Percentiles rank a stretch among this genome's conserved stretches.
These are phyloP conservation scores for Odocoileus virginianus DNA, from an alignment of 2,113 vertebrate genomes.

Conservation along the genomic window DNA sequence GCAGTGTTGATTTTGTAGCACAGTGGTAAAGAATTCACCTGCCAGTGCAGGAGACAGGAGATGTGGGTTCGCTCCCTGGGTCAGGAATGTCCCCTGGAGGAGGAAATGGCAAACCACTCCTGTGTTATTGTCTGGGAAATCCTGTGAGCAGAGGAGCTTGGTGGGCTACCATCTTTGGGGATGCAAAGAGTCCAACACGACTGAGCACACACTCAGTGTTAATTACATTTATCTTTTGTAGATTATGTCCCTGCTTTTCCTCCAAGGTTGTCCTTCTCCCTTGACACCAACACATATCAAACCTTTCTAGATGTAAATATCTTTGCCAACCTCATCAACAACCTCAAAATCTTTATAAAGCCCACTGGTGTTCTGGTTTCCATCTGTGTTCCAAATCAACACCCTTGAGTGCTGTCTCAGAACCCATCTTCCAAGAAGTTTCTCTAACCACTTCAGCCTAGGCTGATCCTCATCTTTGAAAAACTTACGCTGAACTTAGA, in stretches of 20 bases:
- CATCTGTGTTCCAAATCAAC: not conserved
- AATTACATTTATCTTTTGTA: not conserved
- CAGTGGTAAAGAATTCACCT: not conserved
- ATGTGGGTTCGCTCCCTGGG: not conserved
- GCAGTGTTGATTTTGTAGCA: not conserved
- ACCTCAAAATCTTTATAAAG: not conserved
- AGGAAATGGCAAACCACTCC: not conserved
- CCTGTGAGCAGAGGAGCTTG: not conserved
- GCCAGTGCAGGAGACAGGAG: not conserved
- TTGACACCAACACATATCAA: not conserved
- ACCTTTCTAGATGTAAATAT: not conserved
- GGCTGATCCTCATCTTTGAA: not conserved
- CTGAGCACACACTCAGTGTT: not conserved
- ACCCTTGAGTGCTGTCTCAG: not conserved
- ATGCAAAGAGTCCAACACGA: not conserved
- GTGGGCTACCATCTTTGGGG: not conserved
- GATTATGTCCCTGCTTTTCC: not conserved
- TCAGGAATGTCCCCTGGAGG: not conserved
- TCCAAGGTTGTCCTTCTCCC: not conserved
- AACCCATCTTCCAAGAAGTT: not conserved
- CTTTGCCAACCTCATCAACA: not conserved
- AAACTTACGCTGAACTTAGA: not conserved
- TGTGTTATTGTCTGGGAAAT: not conserved
- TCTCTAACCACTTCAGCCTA: too few species aligned
- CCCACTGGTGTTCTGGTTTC: not conserved